phyloP scores from a whole-genome alignment of 2,113 vertebrate species.

The Phrynosoma platyrhinos region DNA sequence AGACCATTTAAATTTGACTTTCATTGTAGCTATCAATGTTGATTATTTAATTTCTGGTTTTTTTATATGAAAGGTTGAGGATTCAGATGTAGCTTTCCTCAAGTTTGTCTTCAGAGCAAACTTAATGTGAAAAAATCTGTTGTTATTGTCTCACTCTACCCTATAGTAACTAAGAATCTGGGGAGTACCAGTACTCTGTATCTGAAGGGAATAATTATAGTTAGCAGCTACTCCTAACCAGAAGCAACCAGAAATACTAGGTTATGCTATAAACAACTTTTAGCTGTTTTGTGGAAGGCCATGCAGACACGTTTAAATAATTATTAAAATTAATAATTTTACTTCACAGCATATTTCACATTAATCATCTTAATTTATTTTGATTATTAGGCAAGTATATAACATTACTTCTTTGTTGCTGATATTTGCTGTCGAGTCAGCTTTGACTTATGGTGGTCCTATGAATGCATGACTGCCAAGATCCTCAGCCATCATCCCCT shows the following conservation, averaged over 20 bases:
- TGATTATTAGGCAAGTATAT: background rate
- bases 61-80: background rate
- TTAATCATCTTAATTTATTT: background rate
- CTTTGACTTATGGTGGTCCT: too few species aligned
- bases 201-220: background rate
- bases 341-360: background rate
- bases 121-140: background rate
- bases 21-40: background rate
- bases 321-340: background rate
- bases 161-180: background rate
- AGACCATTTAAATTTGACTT: background rate
- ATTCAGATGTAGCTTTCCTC: background rate
- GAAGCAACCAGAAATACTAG: background rate
- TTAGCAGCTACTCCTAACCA: background rate
- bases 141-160: background rate
- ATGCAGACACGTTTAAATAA: background rate
- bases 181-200: background rate
- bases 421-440: too few species aligned
- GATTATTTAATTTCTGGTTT: background rate
- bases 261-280: background rate
- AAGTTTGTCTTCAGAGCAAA: background rate
- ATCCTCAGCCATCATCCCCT: too few species aligned
- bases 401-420: background rate
- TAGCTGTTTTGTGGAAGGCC: background rate
- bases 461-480: too few species aligned